Evolutionary conservation across 2,888 invertebrate species (phyloP), one percentile per base, ranked within the genome.

Genomic region (Lasioglossum malachurum): DNA sequence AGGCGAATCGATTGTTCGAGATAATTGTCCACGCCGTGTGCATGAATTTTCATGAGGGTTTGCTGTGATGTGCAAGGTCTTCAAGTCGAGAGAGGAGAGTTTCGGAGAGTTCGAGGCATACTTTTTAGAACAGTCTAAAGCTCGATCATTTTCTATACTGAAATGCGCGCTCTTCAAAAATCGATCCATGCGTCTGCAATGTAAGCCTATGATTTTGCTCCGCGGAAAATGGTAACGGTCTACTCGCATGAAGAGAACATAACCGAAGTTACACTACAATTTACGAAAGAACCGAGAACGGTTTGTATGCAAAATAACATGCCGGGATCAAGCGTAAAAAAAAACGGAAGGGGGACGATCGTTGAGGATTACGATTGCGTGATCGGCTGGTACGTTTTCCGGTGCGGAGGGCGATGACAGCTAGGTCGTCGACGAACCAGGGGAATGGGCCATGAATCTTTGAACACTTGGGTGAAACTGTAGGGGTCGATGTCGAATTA

Each of bases 361-460:
- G 77, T 84, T 23, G 84, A 60, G 77, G 81, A 87, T 87, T 82
- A 53, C 69, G 31, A 76, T 87, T 74, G 86, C 86, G 86, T 86
- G 86, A 82, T 82, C 82, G 82, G 38, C 16, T 16, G 60, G 35
- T 81, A 75, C 14, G 69, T 69, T 86, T 49, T 27, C 75, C 46
- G 19, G 12, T 53, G 84, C 57, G 44, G 85, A 77, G 76, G 80
- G 75, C 76, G 86, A 87, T 86, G 86, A 87, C 86, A 86, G 86
- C 31, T 67, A 16, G 46, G 78, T 80, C 69, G 85, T 57, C 86
- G 81, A 44, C 78, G 31, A 67, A n/a, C 44, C 60, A n/a, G 67
- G 83, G 83, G 57, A 72, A 57, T 19, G 46, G 35, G 46, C 76
- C 60, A 87, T 87, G 87, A 87, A 87, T 87, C 87, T 87, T 87